Conservation (phyloP, 2,113 vertebrate genomes). For the Marcusenius ussheri region DNA sequence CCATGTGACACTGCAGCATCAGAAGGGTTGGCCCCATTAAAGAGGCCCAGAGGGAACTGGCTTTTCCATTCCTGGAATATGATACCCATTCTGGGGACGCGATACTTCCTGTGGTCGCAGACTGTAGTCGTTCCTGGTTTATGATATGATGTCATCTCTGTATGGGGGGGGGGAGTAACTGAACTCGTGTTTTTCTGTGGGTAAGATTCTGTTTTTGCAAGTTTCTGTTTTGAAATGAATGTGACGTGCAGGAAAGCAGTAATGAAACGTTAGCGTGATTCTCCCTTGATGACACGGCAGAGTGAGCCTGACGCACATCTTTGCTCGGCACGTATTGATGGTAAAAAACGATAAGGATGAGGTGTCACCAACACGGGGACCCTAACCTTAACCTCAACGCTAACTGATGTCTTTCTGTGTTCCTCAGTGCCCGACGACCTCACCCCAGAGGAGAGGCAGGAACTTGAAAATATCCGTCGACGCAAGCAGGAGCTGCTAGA, state of each 20-base stretch:
- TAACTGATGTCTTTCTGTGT: background rate
- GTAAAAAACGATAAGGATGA: background rate
- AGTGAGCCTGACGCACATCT: background rate
- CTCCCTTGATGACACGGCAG: background rate
- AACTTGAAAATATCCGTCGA: conserved; percentile 89
- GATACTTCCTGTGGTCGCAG: background rate
- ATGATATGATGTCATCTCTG: background rate
- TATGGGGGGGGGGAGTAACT: background rate
- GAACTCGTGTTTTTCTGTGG: background rate
- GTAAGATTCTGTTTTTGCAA: background rate
- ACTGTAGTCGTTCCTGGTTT: background rate
- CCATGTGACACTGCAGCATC: background rate
- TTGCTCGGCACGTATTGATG: background rate
- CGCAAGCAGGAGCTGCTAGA: conserved; percentile 94
- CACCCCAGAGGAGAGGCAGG: conserved; percentile 87
- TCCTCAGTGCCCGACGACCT: conserved; percentile 84
- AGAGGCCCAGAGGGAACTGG: background rate
- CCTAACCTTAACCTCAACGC: background rate
- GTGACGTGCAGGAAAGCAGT: background rate
- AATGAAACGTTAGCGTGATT: background rate
- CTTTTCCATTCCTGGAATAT: background rate
- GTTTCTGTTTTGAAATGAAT: background rate
- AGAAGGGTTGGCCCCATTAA: background rate
- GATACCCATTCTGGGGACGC: background rate
- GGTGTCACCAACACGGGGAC: background rate